phyloP scores from a whole-genome alignment of 1,140 invertebrate species.

The Tetranychus cinnabarinus region DNA sequence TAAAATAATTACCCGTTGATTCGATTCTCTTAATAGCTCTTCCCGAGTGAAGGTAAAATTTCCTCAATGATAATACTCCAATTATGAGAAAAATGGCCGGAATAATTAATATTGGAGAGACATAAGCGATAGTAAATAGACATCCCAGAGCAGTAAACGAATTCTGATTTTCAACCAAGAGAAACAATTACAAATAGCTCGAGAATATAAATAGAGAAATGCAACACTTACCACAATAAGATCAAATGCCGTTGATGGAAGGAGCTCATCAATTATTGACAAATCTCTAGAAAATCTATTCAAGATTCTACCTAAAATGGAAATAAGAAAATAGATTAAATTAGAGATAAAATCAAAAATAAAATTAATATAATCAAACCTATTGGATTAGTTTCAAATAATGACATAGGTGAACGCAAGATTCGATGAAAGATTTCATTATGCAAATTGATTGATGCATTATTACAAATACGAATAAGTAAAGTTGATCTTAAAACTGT shows the following conservation, averaged over 20 bases:
- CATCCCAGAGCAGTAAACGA: neutral
- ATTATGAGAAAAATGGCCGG: neutral
- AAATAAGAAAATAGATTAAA: slow-evolving; percentile 33
- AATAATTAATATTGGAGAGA: neutral
- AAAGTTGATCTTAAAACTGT: slow-evolving; percentile 30
- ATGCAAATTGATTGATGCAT: slow-evolving; percentile 49
- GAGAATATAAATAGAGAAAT: neutral
- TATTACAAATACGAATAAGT: slow-evolving; percentile 52
- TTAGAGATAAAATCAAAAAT: slow-evolving; percentile 56
- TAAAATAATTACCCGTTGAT: neutral
- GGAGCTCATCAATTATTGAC: slow-evolving; percentile 17
- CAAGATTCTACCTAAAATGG: slow-evolving; percentile 13
- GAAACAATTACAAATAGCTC: neutral
- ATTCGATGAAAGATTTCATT: slow-evolving; percentile 58
- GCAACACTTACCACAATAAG: slow-evolving; percentile 40
- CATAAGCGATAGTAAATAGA: neutral
- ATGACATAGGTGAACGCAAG: slow-evolving; percentile 50
- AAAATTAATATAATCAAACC: slow-evolving; percentile 23
- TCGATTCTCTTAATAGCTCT: neutral
- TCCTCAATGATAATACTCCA: neutral
- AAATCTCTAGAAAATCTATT: slow-evolving; percentile 13
- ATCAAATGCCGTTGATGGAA: slow-evolving; percentile 45
- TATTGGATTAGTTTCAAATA: slow-evolving; percentile 64
- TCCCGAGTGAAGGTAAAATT: neutral
- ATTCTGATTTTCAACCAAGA: neutral